Base-by-base conservation (phyloP, 2,797 vertebrate genomes). In the Takifugu rubripes region DNA sequence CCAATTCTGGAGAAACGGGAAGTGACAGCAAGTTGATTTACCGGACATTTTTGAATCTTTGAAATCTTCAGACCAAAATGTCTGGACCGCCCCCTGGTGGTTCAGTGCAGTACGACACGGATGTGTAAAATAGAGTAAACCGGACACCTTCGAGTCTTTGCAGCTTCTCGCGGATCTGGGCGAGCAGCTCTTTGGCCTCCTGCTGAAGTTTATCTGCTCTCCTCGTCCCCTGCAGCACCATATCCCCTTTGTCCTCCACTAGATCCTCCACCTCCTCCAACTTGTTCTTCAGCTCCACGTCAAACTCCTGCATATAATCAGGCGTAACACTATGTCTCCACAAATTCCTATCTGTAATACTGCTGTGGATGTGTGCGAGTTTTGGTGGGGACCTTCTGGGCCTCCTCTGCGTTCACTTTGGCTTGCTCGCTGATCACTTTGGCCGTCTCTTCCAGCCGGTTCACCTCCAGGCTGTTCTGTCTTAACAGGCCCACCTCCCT, bases 111-210 rank as follows among this genome's bases (percentile, higher is more conserved):
- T 10, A 33, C 2, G 8, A 33, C 31, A 10, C 8, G 31, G 5
- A 29, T 29, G 27, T 29, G 27, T 29, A 29, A 5, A 29, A 7
- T 29, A 29, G 27, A 2, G 31, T 33, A 33, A 1, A 10, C 9
- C 3, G 8, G 31, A 10, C 31, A 97, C 97, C 94, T 90, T 83
- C 86, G 26, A 99, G 91, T 57, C 90, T 88, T 66, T 92, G 88
- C 33, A 99, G 90, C 76, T 96, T 95, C 61, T 48, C 81, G 68
- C 89, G 92, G 68, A 94, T 94, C 87, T 98, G 92, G 24, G 75
- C 75, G 62, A 98, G 54, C 78, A 99, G 87, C 29, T 92, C 84
- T 81, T 86, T 93, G 51, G 96, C 97, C 83, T 99, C 94, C 46
- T 90, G 88, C 68, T 94, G 94, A 65, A 99, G 84, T 43, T 87